These are phyloP conservation scores for Esox lucius DNA, from an alignment of 2,797 vertebrate species.

Conservation along the genomic window DNA sequence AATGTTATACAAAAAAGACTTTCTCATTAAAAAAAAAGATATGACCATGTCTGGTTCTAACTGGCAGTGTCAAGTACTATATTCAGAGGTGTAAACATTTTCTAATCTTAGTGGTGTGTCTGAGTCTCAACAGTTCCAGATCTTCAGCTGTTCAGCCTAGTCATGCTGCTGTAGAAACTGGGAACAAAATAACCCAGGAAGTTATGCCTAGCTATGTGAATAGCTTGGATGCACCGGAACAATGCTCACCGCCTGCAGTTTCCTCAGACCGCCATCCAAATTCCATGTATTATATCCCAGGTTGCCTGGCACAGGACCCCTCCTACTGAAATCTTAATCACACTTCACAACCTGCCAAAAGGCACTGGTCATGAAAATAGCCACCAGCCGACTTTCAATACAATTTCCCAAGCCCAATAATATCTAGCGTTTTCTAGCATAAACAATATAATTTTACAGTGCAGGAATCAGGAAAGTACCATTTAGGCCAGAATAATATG, in stretches of 20 bases:
- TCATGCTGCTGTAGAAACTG: slow-evolving; percentile 25
- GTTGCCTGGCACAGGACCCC: slow-evolving; percentile 70
- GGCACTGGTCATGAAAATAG: not conserved
- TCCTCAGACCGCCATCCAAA: slow-evolving; percentile 70
- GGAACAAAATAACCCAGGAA: slow-evolving; percentile 26
- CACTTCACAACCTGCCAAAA: slow-evolving; percentile 48
- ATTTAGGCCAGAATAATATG: not conserved
- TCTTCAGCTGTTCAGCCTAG: slow-evolving; percentile 1
- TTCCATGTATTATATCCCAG: slow-evolving; percentile 69
- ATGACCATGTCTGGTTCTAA: too few species aligned
- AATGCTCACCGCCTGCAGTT: slow-evolving; percentile 67
- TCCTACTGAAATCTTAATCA: slow-evolving; percentile 34
- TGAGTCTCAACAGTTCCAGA: not conserved
- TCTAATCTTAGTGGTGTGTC: too few species aligned
- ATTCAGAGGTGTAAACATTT: too few species aligned
- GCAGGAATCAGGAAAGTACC: too few species aligned
- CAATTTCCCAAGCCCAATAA: not conserved
- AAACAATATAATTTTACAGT: not conserved
- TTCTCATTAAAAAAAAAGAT: too few species aligned
- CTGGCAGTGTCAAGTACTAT: too few species aligned
- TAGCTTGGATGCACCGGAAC: slow-evolving; percentile 60
- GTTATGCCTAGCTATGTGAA: slow-evolving; percentile 6
- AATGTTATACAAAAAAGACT: too few species aligned
- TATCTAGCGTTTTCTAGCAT: not conserved
- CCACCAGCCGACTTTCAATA: not conserved